Evolutionary conservation across 2,797 vertebrate species (phyloP), one percentile per base, ranked within the genome.

Genomic region (Ciconia nigra): DNA sequence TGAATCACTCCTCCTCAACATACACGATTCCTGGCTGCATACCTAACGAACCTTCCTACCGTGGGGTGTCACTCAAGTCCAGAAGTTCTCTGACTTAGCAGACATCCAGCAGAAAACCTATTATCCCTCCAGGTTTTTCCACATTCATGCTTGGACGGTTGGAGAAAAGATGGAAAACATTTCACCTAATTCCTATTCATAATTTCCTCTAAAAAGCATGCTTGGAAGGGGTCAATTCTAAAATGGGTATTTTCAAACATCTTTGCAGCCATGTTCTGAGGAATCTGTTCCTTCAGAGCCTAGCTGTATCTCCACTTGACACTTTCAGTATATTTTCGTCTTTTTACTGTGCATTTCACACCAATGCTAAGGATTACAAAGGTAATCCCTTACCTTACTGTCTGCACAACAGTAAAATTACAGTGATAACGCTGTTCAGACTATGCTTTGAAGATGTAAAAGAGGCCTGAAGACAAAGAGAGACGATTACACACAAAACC

Each of bases 401-500:
- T 46, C 67, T 61, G 58, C 49, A 67, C 83, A 52, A 62, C 83
- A 78, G 81, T 69, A 77, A 91, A 97, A 88, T 41, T 41, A 39
- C 69, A 90, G 58, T 11, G 80, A 57, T 25, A 84, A 46, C 76
- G 61, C 11, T 91, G 89, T 84, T 94, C 51, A 82, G 92, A 78
- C 41, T 74, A 51, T 25, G 78, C 87, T 96, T 78, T 88, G 95
- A 95, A 87, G 83, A 85, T 74, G 87, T 59, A 83, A 87, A 89
- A 87, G 76, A 76, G n/a, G 84, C 71, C 51, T 63, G 58, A 95
- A 89, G 80, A 95, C 67, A 94, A 54, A 63, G 66, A 61, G 55
- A 82, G 84, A 93, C 94, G 95, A 95, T 62, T 92, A 83, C 28
- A 92, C 33, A 63, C 26, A 91, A 89, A 87, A 89, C 91, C 57